phyloP scores from a whole-genome alignment of 2,888 invertebrate species.

The Dioctria linearis region DNA sequence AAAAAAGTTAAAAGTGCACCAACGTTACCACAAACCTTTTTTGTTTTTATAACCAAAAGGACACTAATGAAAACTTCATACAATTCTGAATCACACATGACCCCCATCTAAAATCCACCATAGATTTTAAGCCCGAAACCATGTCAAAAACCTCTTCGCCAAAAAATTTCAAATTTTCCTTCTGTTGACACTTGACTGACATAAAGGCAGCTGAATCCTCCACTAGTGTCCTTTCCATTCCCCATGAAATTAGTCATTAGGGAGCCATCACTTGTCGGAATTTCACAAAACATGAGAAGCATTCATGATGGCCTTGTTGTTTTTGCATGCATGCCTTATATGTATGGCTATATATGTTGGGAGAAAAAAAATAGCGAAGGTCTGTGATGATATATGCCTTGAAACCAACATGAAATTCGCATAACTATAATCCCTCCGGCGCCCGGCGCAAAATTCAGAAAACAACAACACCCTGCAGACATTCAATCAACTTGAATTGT shows the following conservation, averaged over 20 bases:
- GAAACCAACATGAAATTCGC: slow-evolving; percentile 3
- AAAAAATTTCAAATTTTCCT: not conserved
- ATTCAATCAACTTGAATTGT: slow-evolving; percentile 40
- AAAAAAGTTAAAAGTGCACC: too few relatives aligned
- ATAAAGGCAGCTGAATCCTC: slow-evolving; percentile 1
- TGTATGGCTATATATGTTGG: too few relatives aligned
- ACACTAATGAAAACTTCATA: too few relatives aligned
- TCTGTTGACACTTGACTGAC: slow-evolving; percentile 24
- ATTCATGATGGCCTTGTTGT: not conserved
- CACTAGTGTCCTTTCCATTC: not conserved
- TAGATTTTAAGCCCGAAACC: too few relatives aligned
- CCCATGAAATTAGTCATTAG: slow-evolving; percentile 30
- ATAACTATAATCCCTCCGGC: not conserved
- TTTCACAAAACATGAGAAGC: slow-evolving; percentile 11
- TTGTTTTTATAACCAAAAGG: too few relatives aligned
- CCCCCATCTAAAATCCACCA: too few relatives aligned
- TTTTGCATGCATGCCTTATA: not conserved
- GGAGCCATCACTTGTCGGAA: slow-evolving; percentile 25
- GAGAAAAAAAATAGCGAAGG: not conserved
- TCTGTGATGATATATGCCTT: not conserved
- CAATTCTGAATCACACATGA: too few relatives aligned
- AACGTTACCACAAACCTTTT: too few relatives aligned
- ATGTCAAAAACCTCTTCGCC: not conserved
- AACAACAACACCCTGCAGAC: not conserved
- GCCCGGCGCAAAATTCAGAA: not conserved